These are phyloP conservation scores for Trichonephila clavata DNA, from an alignment of 1,140 invertebrate genomes.

Conservation along the genomic window DNA sequence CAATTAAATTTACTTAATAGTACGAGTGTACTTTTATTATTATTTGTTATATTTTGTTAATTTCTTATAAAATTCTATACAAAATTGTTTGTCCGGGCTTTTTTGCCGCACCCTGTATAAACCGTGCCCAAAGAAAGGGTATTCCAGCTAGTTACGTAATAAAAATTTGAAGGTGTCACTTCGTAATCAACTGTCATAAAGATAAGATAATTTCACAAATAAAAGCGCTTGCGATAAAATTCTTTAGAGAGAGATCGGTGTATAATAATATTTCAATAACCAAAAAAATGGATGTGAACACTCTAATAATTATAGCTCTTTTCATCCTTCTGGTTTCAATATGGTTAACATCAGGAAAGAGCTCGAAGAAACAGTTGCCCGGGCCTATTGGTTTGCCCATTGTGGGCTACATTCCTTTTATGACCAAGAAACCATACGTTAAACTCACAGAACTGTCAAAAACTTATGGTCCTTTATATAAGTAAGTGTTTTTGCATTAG, in stretches of 20 bases:
- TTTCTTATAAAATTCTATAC: too few species aligned
- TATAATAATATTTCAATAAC: not conserved
- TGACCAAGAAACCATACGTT: slow-evolving; percentile 70
- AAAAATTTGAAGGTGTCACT: too few species aligned
- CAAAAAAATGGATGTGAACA: not conserved
- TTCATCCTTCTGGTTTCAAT: not conserved
- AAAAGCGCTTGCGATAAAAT: not conserved
- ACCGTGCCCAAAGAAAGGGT: too few species aligned
- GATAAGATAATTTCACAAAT: not conserved
- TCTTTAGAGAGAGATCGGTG: too few species aligned
- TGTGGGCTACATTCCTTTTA: slow-evolving; percentile 77
- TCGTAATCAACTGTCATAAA: too few species aligned
- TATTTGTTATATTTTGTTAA: too few species aligned
- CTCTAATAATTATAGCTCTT: not conserved
- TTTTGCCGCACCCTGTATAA: too few species aligned
- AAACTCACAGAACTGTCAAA: slow-evolving; percentile 61
- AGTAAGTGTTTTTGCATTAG: not conserved
- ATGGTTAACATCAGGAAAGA: not conserved
- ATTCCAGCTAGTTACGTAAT: too few species aligned
- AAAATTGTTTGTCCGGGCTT: too few species aligned
- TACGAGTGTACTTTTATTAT: too few species aligned
- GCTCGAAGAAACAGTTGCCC: too few species aligned
- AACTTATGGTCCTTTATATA: slow-evolving; percentile 74
- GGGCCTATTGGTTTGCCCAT: slow-evolving; percentile 51
- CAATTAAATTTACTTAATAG: too few species aligned